phyloP scores from a whole-genome alignment of 1,140 invertebrate genomes.

The Geopemphigus sp. region DNA sequence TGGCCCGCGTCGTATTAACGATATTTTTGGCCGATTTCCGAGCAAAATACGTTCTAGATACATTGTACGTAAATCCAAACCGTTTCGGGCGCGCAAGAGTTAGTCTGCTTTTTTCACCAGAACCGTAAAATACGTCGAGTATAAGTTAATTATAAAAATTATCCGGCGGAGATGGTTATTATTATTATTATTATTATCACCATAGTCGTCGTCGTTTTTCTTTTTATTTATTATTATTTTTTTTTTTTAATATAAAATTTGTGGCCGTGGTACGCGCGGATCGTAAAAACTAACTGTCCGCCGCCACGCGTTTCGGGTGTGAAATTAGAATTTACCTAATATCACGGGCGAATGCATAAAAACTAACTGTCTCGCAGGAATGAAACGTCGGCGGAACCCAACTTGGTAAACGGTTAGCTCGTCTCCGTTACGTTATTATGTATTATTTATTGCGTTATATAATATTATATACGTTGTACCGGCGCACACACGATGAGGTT shows the following conservation, averaged over 20 bases:
- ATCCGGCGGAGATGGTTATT: not conserved
- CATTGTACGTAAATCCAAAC: too few species aligned
- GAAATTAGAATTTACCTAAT: constrained; percentile 36
- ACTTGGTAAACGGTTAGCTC: constrained; percentile 23
- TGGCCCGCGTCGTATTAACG: too few species aligned
- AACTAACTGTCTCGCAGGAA: constrained; percentile 27
- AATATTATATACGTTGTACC: not conserved
- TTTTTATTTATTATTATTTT: not conserved
- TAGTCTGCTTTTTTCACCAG: not conserved
- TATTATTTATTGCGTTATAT: not conserved
- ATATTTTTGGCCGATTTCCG: too few species aligned
- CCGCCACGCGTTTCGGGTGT: constrained; percentile 3
- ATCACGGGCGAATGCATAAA: constrained; percentile 8
- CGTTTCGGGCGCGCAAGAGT: too few species aligned
- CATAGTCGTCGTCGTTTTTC: too few species aligned
- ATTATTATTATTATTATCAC: too few species aligned
- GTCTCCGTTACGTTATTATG: not conserved
- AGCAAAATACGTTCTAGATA: too few species aligned
- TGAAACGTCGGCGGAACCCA: not conserved
- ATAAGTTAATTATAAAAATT: constrained; percentile 25
- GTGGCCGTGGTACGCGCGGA: not conserved
- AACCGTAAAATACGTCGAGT: not conserved
- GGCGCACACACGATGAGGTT: not conserved
- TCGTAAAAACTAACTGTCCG: constrained; percentile 21
- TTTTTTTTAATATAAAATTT: not conserved